A percentile compares a stretch with the other conserved stretches of the same genome.
These are phyloP conservation scores for Amphiduros pacificus DNA, from an alignment of 2,888 invertebrate species.

Conservation along the genomic window DNA sequence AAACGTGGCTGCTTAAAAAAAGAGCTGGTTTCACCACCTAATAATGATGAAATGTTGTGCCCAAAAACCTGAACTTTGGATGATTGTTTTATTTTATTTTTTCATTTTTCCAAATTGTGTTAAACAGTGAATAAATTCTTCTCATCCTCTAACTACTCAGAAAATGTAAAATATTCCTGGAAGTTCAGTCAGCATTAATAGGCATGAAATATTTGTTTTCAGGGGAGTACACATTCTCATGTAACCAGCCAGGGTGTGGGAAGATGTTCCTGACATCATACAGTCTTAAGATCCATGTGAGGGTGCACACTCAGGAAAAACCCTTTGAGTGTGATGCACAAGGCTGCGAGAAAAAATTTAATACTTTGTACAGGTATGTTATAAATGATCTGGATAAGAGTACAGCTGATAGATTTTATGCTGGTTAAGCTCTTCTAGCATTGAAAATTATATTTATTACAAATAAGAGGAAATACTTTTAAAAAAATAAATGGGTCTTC, in stretches of 20 bases:
- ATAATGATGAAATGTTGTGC: too few relatives aligned
- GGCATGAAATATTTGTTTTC: constrained; percentile 53
- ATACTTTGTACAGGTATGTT: constrained; percentile 81
- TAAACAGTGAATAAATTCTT: too few relatives aligned
- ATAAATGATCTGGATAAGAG: background rate
- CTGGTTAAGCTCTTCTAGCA: background rate
- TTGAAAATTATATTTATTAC: background rate
- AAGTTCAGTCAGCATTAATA: too few relatives aligned
- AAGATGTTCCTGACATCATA: constrained; percentile 94
- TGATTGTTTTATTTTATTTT: too few relatives aligned
- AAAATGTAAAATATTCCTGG: too few relatives aligned
- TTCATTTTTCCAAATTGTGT: too few relatives aligned
- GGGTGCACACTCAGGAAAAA: constrained; percentile 90
- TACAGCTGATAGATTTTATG: background rate
- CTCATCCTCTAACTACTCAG: too few relatives aligned
- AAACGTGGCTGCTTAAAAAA: too few relatives aligned
- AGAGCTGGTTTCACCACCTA: too few relatives aligned
- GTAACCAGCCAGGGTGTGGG: constrained; percentile 82
- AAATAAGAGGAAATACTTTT: background rate
- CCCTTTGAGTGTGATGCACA: constrained; percentile 83
- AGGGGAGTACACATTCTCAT: constrained; percentile 94
- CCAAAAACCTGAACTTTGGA: too few relatives aligned
- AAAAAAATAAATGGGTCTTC: background rate
- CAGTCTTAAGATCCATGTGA: constrained; percentile 89
- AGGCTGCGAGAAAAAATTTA: constrained; percentile 90